Evolutionary conservation across 2,113 vertebrate genomes (phyloP).

Genomic region (Pardalotus punctatus): DNA sequence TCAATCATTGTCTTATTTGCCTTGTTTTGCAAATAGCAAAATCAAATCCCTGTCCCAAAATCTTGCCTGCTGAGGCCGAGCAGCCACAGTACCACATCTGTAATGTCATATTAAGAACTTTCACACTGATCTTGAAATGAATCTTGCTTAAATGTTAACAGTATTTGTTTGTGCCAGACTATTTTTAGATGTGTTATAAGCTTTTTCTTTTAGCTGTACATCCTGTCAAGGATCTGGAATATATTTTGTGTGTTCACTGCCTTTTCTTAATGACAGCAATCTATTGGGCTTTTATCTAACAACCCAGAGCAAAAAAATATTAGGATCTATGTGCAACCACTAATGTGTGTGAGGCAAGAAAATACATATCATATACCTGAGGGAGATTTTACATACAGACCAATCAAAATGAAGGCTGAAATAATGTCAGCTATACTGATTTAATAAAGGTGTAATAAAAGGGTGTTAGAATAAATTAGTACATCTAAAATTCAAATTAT

Average conservation of each 20-base stretch:
- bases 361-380: too few relatives aligned
- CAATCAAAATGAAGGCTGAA: not conserved
- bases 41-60: not conserved
- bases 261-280: not conserved
- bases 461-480: not conserved
- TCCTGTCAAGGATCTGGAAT: not conserved
- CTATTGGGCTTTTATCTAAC: not conserved
- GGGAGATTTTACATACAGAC: not conserved
- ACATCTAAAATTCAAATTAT: too few relatives aligned
- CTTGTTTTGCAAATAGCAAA: not conserved
- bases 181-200: not conserved
- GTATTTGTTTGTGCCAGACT: not conserved
- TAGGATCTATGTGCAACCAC: not conserved
- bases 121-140: rapidly evolving
- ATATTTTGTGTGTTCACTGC: not conserved
- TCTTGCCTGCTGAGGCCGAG: not conserved
- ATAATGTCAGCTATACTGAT: not conserved
- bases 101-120: not conserved
- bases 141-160: not conserved
- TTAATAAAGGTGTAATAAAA: not conserved
- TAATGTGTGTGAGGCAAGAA: not conserved
- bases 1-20: not conserved
- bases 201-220: not conserved
- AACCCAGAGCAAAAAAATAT: not conserved
- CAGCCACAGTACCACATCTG: not conserved